These are phyloP conservation scores for Muntiacus muntjak DNA, from an alignment of 2,113 vertebrate species.

Conservation along the genomic window DNA sequence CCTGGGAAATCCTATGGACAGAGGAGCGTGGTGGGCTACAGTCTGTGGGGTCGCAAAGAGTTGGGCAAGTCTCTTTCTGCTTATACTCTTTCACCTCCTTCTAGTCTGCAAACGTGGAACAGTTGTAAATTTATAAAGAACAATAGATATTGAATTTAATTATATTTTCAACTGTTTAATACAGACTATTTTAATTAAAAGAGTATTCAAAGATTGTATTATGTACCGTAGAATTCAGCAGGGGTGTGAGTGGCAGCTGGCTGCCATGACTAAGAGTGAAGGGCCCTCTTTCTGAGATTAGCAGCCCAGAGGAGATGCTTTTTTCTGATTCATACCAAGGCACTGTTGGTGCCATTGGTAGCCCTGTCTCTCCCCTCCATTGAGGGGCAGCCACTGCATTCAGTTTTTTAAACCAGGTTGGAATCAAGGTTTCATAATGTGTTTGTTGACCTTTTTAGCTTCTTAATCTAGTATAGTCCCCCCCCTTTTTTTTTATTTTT, in stretches of 20 bases:
- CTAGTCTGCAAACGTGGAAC: neutral
- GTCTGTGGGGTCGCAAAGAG: neutral
- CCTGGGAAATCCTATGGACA: neutral
- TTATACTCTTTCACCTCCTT: neutral
- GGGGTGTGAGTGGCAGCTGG: neutral
- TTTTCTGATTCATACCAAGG: neutral
- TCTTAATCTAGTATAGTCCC: neutral
- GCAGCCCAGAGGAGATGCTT: neutral
- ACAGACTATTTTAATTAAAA: neutral
- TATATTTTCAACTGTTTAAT: neutral
- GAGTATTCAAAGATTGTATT: neutral
- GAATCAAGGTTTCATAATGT: neutral
- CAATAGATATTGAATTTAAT: neutral
- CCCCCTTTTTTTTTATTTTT: neutral
- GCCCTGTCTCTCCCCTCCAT: neutral
- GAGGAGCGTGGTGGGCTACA: neutral
- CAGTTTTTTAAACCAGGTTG: neutral
- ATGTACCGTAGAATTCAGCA: neutral
- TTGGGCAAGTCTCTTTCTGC: neutral
- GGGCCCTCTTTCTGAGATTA: neutral
- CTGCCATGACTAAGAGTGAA: neutral
- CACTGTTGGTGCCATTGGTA: neutral
- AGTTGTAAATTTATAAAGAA: neutral
- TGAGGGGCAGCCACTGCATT: neutral
- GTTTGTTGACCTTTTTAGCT: neutral